phyloP scores from a whole-genome alignment of 2,113 vertebrate species.

The Clarias macrocephalus region DNA sequence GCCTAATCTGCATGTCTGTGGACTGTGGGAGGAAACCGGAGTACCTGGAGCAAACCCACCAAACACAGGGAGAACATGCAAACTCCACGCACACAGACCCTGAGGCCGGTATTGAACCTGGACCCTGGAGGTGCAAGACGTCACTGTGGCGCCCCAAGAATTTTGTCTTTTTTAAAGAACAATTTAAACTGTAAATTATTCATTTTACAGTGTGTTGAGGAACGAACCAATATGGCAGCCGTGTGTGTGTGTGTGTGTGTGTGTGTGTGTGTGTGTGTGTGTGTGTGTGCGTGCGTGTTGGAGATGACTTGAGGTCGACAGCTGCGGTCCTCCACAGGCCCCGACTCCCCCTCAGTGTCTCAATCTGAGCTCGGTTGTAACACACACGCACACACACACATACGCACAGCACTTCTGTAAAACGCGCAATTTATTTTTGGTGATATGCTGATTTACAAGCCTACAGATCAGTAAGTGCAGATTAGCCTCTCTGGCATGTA shows the following conservation, averaged over 20 bases:
- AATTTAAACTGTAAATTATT: neutral
- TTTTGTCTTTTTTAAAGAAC: neutral
- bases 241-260: conserved; percentile 7
- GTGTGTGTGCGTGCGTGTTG: conserved; percentile 30
- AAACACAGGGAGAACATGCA: no score
- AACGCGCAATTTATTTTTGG: neutral
- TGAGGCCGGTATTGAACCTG: no score
- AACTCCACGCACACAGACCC: no score
- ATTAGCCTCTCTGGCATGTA: neutral
- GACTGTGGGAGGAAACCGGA: no score
- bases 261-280: no score
- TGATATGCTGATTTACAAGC: neutral
- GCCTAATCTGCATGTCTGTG: no score
- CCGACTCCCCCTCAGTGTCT: conserved; percentile 35
- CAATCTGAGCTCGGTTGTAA: conserved; percentile 19
- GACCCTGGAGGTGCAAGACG: no score
- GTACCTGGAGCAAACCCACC: no score
- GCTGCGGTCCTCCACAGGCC: conserved; percentile 52
- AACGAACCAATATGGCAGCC: neutral
- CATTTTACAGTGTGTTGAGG: neutral
- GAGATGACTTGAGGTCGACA: conserved; percentile 43
- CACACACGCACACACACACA: conserved; percentile 14
- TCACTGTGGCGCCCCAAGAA: neutral
- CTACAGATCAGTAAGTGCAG: neutral
- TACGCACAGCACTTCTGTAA: neutral